Base-by-base conservation (phyloP, 2,113 vertebrate genomes). In the Ailurus styani region DNA sequence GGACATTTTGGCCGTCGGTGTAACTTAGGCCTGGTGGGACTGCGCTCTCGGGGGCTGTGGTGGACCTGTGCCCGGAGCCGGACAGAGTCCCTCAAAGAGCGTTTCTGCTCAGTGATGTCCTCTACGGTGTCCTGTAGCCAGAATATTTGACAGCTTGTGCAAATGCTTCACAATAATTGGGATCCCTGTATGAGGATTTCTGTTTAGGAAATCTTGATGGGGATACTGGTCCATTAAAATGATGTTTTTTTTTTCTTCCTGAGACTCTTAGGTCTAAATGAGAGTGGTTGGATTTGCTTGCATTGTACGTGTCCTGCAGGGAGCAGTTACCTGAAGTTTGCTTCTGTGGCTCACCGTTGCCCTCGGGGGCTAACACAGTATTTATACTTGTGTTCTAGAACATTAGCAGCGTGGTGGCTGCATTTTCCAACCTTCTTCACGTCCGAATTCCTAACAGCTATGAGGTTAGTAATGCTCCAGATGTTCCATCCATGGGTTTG, bases 391-490 rank as follows among this genome's bases (percentile, higher is more conserved):
- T 87, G 42, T 97, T 98, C 2, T 96, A 99, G 99, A 99, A 99
- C 54, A 99, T 99, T 4, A 98, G 98, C 4, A 99, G 98, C 0
- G 99, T 99, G 60, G 99, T 99, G 98, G 99, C 99, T 9, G 99
- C 99, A 0, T 99, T 99, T 97, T 99, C 99, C 11, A 98, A 99
- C 97, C 98, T 99, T 84, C 99, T 99, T 37, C 98, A 98, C 0
- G 99, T 99, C 81, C 99, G 99, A 52, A 98, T 99, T 50, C 99
- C 99, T 27, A 97, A 98, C 97, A 99, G 99, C 98, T 99, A 99
- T 2, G 99, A 99, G 97, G 99, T 99, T 75, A 99, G 99, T 98
- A 99, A 98, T 13, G 99, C 99, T 95, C 99, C 99, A 52, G 99
- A 99, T 0, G 2, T 97, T 93, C 98, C 99, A 1, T 96, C 98